These are phyloP conservation scores for Hemibagrus guttatus DNA, from an alignment of 2,797 vertebrate species.

Conservation along the genomic window DNA sequence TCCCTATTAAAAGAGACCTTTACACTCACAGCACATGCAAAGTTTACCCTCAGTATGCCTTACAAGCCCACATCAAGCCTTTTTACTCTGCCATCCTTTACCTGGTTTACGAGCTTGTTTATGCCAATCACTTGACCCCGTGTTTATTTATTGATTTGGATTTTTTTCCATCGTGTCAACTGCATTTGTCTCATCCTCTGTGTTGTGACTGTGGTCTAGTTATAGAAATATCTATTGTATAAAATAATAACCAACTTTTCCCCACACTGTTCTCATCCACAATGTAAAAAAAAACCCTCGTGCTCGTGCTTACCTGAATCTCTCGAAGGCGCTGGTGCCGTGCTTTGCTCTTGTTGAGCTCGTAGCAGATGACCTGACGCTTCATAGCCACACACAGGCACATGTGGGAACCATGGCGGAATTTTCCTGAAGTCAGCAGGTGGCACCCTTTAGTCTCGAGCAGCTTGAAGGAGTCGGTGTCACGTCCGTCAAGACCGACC, in stretches of 20 bases:
- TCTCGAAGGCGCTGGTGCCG: constrained; percentile 91
- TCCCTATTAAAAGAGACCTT: too few relatives aligned
- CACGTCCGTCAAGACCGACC: constrained; percentile 87
- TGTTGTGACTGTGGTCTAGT: background rate
- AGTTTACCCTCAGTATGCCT: too few relatives aligned
- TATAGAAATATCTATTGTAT: background rate
- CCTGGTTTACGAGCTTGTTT: too few relatives aligned
- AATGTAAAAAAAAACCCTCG: background rate
- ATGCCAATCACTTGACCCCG: too few relatives aligned
- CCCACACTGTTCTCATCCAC: background rate
- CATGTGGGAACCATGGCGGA: constrained; percentile 82
- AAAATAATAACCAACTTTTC: background rate
- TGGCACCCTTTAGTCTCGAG: constrained; percentile 95
- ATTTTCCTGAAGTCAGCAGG: constrained; percentile 82
- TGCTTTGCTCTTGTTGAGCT: constrained; percentile 90
- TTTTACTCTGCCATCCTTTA: too few relatives aligned
- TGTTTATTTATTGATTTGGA: too few relatives aligned
- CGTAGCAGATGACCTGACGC: constrained; percentile 91
- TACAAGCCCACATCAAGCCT: too few relatives aligned
- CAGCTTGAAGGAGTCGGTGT: constrained; percentile 90
- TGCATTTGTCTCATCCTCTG: too few relatives aligned
- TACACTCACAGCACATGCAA: too few relatives aligned
- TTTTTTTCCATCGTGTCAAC: too few relatives aligned
- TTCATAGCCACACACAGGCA: constrained; percentile 97
- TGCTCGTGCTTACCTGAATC: constrained; percentile 28